These are phyloP conservation scores for Congeria kusceri DNA, from an alignment of 2,888 invertebrate genomes.

Conservation along the genomic window DNA sequence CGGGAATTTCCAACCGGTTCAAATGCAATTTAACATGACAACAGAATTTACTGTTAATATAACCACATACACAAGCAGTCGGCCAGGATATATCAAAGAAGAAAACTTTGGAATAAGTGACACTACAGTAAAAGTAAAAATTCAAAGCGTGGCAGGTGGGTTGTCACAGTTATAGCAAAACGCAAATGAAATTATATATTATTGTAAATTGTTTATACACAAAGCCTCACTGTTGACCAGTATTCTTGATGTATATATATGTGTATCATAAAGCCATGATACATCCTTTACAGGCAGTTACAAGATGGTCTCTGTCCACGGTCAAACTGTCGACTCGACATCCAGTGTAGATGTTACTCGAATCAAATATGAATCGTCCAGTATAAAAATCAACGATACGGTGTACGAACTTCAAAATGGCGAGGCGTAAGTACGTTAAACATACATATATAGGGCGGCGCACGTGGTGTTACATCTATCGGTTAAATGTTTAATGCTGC, in stretches of 20 bases:
- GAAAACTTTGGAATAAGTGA: slow-evolving; percentile 28
- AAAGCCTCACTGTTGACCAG: too few relatives aligned
- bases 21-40: slow-evolving; percentile 4
- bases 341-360: too few relatives aligned
- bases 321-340: too few relatives aligned
- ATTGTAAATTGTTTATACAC: too few relatives aligned
- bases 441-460: not conserved
- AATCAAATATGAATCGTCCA: too few relatives aligned
- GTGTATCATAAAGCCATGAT: too few relatives aligned
- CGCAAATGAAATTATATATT: too few relatives aligned
- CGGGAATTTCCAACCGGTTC: slow-evolving; percentile 26
- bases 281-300: too few relatives aligned
- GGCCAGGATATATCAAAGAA: slow-evolving; percentile 12
- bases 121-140: not conserved
- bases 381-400: too few relatives aligned
- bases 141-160: not conserved
- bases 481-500: not conserved
- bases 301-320: too few relatives aligned
- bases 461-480: not conserved
- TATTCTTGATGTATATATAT: too few relatives aligned
- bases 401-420: not conserved
- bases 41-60: not conserved
- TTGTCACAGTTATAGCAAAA: not conserved
- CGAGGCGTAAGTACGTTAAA: slow-evolving; percentile 1
- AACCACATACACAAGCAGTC: not conserved